Conservation (phyloP, 2,888 invertebrate genomes). For the Prosopocoilus inquinatus region DNA sequence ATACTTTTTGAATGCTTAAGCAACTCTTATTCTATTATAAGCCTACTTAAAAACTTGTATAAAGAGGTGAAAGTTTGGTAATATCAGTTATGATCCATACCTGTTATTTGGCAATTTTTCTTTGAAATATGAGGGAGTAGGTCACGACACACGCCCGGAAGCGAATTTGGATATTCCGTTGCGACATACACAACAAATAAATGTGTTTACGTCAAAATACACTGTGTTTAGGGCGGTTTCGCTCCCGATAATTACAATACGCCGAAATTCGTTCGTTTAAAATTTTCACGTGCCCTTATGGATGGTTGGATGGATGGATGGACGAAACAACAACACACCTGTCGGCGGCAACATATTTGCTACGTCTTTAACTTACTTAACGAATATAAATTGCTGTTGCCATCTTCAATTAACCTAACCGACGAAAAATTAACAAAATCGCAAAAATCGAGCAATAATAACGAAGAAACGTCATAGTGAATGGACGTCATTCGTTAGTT, state of each 20-base stretch:
- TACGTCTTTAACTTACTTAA: constrained; percentile 9
- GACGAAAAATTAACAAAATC: constrained; percentile 6
- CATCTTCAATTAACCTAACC: constrained; percentile 9
- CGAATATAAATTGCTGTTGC: constrained; percentile 9
- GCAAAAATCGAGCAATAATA: background rate
- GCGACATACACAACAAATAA: constrained; percentile 20
- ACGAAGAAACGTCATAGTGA: background rate
- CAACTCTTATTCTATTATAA: too few species aligned
- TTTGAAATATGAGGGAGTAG: background rate
- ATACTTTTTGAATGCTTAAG: too few species aligned
- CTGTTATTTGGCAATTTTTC: too few species aligned
- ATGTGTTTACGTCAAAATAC: constrained; percentile 10
- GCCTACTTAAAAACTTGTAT: too few species aligned
- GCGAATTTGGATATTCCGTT: constrained; percentile 20
- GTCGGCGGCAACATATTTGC: constrained; percentile 17
- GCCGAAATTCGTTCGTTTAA: constrained; percentile 19
- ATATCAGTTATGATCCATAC: too few species aligned
- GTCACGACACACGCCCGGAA: constrained; percentile 25
- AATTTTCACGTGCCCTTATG: constrained; percentile 10
- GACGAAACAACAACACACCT: constrained; percentile 16
- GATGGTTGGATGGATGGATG: constrained; percentile 26
- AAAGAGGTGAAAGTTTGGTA: too few species aligned
- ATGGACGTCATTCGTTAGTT: background rate
- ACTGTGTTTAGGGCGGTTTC: constrained; percentile 24
- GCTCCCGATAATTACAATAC: constrained; percentile 26